A percentile compares a stretch with the other conserved stretches of the same genome.
Evolutionary conservation across 2,113 vertebrate species (phyloP).

Genomic region (Corythaixoides concolor): DNA sequence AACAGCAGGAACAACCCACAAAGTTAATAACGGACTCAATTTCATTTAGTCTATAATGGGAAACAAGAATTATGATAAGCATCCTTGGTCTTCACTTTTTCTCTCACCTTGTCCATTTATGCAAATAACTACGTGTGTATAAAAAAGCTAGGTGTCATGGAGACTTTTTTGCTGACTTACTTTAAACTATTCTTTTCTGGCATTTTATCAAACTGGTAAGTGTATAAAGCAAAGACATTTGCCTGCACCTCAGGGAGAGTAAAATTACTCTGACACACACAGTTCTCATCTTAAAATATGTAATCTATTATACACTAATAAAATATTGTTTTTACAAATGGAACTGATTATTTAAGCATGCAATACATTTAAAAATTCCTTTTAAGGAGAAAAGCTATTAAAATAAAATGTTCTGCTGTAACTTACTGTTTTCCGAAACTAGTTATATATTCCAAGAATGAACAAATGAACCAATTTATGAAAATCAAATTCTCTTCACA

Average conservation of each 20-base stretch:
- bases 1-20: not conserved
- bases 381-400: not conserved
- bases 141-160: not conserved
- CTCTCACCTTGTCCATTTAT: not conserved
- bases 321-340: not conserved
- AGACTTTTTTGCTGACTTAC: not conserved
- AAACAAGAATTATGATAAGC: not conserved
- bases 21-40: not conserved
- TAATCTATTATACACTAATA: not conserved
- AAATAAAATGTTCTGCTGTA: not conserved
- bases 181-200: not conserved
- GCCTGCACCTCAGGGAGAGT: not conserved
- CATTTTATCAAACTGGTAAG: not conserved
- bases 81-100: not conserved
- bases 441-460: not conserved
- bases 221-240: not conserved
- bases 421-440: conserved; percentile 21
- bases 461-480: not conserved
- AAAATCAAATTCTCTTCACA: not conserved
- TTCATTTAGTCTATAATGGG: not conserved
- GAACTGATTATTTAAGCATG: not conserved
- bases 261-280: not conserved
- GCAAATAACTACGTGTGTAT: not conserved
- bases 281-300: not conserved
- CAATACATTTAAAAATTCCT: not conserved